Percentiles rank a stretch among this genome's conserved stretches.
These are phyloP conservation scores for Caradrina clavipalpis DNA, from an alignment of 2,888 invertebrate species.

Conservation along the genomic window DNA sequence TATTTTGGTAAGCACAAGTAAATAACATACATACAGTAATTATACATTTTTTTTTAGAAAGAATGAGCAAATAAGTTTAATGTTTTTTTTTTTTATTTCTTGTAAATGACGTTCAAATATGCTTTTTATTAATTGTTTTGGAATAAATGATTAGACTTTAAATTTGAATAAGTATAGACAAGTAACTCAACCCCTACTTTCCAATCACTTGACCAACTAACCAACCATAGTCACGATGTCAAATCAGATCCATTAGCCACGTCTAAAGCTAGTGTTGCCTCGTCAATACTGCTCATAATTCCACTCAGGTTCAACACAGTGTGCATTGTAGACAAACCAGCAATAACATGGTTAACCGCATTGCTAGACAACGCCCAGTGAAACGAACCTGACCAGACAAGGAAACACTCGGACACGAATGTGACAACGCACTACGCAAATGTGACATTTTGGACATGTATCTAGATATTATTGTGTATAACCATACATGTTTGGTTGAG, in stretches of 20 bases:
- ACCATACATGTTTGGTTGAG: background rate
- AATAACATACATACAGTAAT: too few relatives aligned
- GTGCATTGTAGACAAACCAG: slow-evolving; percentile 11
- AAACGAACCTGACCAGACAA: slow-evolving; percentile 6
- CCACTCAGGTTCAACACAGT: background rate
- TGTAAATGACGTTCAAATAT: too few relatives aligned
- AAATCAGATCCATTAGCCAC: background rate
- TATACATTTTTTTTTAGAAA: too few relatives aligned
- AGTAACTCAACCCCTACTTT: too few relatives aligned
- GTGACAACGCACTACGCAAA: background rate
- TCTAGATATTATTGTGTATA: background rate
- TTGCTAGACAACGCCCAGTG: slow-evolving; percentile 1
- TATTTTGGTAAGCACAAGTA: too few relatives aligned
- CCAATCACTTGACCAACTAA: too few relatives aligned
- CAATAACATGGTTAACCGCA: slow-evolving; percentile 20
- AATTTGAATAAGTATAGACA: too few relatives aligned
- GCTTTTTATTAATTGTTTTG: too few relatives aligned
- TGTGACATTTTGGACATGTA: background rate
- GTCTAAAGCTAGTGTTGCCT: background rate
- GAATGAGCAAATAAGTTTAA: too few relatives aligned
- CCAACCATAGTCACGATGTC: too few relatives aligned
- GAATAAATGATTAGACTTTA: too few relatives aligned
- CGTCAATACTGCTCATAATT: background rate
- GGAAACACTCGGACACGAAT: background rate
- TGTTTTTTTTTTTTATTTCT: too few relatives aligned